Base-by-base conservation (phyloP, 1,140 invertebrate genomes). In the Drosophila parabipectinata region DNA sequence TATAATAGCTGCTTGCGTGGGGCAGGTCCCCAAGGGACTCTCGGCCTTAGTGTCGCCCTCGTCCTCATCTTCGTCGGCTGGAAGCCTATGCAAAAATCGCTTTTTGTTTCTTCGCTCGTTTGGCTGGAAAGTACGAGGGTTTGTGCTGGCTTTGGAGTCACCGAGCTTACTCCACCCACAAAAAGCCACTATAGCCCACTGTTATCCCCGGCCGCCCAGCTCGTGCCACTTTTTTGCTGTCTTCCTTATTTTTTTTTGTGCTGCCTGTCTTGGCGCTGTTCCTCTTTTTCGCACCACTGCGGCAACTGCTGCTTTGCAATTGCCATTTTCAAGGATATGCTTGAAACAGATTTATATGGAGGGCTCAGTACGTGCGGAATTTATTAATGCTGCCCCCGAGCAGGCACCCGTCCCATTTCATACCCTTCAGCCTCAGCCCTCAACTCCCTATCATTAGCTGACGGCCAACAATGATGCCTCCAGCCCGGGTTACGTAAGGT, bases 271-370 rank as follows among this genome's bases (percentile, higher is more conserved):
- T 79, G 67, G 48, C 54, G 66, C 52, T 69, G 67, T 69, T 69
- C 67, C 52, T 69, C 67, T 69, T 69, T 69, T 69, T 69, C 66
- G 67, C 67, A 59, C 66, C 58, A 61, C 57, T 62, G 66, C 28
- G 64, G 63, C 50, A 78, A 54, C 45, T 63, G 47, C 55, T 85
- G 77, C 76, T 88, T 67, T 88, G 79, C 87, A 79, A 90, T 87
- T 90, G 85, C 85, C 90, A 90, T 90, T 90, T 85, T 90, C 85
- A 90, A 90, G 85, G 87, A 90, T 90, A 90, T 74, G 81, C 81
- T 90, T 84, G 81, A 90, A 90, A 79, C 85, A 85, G 85, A 90
- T 90, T 90, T 90, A 90, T 90, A 90, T 69, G 72, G 67, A 61
- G 64, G 83, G 76, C 83, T 82, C 83, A 88, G 79, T 88, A 88